Conservation (phyloP, 2,113 vertebrate species). For the Megaceryle torquata region DNA sequence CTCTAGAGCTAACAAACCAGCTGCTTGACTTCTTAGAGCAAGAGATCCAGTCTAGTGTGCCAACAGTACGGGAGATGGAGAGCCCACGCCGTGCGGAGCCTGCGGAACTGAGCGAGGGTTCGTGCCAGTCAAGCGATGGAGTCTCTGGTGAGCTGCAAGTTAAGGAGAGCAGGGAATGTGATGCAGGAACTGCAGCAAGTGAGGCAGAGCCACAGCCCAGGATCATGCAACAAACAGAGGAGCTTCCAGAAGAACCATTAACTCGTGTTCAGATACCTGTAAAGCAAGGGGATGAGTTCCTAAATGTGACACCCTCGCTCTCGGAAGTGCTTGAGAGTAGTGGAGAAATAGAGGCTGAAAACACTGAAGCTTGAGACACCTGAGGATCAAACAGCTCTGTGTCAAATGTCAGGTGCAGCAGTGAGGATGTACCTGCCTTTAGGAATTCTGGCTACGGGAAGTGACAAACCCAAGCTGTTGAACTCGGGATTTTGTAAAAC, state of each 20-base stretch:
- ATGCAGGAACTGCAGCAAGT: not conserved
- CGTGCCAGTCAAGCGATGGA: rapidly evolving
- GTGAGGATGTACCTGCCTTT: not conserved
- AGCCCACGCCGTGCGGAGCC: not conserved
- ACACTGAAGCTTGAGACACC: not conserved
- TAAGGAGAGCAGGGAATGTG: not conserved
- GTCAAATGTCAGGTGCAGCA: not conserved
- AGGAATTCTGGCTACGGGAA: not conserved
- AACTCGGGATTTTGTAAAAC: not conserved
- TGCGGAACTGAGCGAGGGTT: rapidly evolving
- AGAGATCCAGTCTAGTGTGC: not conserved
- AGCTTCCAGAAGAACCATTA: not conserved
- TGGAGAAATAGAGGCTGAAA: not conserved
- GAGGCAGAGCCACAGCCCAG: not conserved
- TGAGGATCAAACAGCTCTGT: not conserved
- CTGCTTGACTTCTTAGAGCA: not conserved
- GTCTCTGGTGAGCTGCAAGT: not conserved
- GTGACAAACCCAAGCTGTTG: not conserved
- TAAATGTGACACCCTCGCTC: rapidly evolving
- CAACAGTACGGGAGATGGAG: not conserved
- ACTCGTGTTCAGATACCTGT: not conserved
- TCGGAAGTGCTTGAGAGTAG: not conserved
- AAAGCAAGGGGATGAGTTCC: not conserved
- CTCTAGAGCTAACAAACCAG: not conserved
- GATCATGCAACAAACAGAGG: rapidly evolving